Evolutionary conservation across 2,888 invertebrate genomes (phyloP).

Genomic region (Cephus pulcher): DNA sequence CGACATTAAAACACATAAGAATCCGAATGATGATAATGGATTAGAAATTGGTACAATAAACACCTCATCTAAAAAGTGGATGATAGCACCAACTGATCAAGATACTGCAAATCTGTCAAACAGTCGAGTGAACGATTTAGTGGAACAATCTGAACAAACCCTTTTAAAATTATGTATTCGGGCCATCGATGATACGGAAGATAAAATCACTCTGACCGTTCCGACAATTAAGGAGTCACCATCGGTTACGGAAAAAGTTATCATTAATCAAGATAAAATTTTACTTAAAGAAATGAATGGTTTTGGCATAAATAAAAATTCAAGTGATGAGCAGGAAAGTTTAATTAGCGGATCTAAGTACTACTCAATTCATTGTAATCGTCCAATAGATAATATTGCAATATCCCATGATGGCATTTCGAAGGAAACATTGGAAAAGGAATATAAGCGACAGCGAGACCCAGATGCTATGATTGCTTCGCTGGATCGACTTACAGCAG

Average conservation of each 20-base stretch:
- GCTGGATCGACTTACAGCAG: slow-evolving; percentile 74
- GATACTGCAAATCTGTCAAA: not conserved
- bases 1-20: not conserved
- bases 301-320: not conserved
- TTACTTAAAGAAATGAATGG: not conserved
- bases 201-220: not conserved
- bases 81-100: not conserved
- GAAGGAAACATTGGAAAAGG: slow-evolving; percentile 44
- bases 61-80: not conserved
- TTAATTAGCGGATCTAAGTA: not conserved
- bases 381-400: slow-evolving; percentile 6
- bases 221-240: not conserved
- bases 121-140: slow-evolving; percentile 46
- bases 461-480: slow-evolving; percentile 78
- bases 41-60: not conserved
- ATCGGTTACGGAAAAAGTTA: not conserved
- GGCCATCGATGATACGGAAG: not conserved
- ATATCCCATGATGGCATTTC: slow-evolving; percentile 4
- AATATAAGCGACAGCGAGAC: slow-evolving; percentile 70
- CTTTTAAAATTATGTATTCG: slow-evolving; percentile 51
- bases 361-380: slow-evolving; percentile 17
- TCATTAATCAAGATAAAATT: not conserved
- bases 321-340: not conserved
- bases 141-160: slow-evolving; percentile 57
- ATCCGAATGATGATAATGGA: not conserved